phyloP scores from a whole-genome alignment of 2,113 vertebrate species.

The Varanus salvator region DNA sequence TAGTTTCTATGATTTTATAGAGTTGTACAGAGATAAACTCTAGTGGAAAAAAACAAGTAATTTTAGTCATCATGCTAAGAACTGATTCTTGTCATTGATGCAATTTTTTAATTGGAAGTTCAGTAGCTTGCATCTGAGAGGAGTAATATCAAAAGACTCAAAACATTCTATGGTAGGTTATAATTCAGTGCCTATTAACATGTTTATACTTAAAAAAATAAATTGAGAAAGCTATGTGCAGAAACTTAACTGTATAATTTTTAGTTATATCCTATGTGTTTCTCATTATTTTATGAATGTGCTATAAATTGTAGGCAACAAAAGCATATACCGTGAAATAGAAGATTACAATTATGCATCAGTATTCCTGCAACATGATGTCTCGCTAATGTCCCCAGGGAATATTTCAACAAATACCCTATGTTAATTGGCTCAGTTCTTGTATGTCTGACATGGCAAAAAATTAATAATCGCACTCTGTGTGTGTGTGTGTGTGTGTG shows the following conservation, averaged over 20 bases:
- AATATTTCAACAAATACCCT: slow-evolving; percentile 74
- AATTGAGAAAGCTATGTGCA: neutral
- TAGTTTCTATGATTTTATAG: slow-evolving; percentile 56
- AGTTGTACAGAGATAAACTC: slow-evolving; percentile 47
- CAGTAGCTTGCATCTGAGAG: neutral
- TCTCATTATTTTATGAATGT: slow-evolving; percentile 27
- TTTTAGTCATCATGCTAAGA: slow-evolving; percentile 38
- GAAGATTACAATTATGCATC: slow-evolving; percentile 77
- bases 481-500: too few relatives aligned
- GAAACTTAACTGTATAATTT: slow-evolving; percentile 14
- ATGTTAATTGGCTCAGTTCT: slow-evolving; percentile 79
- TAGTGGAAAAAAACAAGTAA: slow-evolving; percentile 47
- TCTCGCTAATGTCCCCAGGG: slow-evolving; percentile 72
- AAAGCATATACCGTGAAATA: slow-evolving; percentile 64
- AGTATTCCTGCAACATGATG: slow-evolving; percentile 73
- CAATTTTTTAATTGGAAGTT: slow-evolving; percentile 27
- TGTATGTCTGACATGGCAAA: slow-evolving; percentile 76
- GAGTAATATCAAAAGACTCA: neutral
- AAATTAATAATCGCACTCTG: slow-evolving; percentile 56
- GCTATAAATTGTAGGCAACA: slow-evolving; percentile 57
- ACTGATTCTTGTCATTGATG: slow-evolving; percentile 36
- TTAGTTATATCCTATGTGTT: slow-evolving; percentile 1
- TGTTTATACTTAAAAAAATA: neutral
- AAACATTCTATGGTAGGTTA: neutral
- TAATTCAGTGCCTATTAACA: neutral